These are phyloP conservation scores for Illadopsis cleaveri DNA, from an alignment of 2,113 vertebrate genomes.

Conservation along the genomic window DNA sequence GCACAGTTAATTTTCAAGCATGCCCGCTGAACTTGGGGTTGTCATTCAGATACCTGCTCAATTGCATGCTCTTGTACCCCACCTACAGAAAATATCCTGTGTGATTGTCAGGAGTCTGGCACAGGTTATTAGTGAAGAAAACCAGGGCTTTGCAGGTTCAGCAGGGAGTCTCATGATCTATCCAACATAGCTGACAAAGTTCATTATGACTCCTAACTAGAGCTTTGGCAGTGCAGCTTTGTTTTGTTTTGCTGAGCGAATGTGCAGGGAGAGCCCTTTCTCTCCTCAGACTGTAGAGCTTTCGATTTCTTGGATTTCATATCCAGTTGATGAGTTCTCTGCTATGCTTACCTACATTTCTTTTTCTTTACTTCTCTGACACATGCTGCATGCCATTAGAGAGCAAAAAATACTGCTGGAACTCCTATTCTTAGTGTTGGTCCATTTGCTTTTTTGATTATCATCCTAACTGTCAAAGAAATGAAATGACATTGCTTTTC, in stretches of 20 bases:
- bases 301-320: constrained; percentile 14
- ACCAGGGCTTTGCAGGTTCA: neutral
- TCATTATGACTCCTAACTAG: neutral
- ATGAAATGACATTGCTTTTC: constrained; percentile 15
- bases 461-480: constrained; percentile 46
- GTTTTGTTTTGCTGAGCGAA: neutral
- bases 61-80: neutral
- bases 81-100: neutral
- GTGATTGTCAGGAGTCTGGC: neutral
- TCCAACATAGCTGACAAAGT: neutral
- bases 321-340: neutral
- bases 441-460: constrained; percentile 57
- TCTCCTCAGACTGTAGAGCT: neutral
- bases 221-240: neutral
- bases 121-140: neutral
- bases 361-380: neutral
- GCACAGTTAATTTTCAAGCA: constrained; percentile 29
- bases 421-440: constrained; percentile 27
- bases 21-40: neutral
- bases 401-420: neutral
- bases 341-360: neutral
- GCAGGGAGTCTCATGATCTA: neutral
- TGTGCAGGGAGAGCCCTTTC: neutral
- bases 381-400: neutral
- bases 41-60: neutral